Evolutionary conservation across 2,113 vertebrate genomes (phyloP).

Genomic region (Nibea coibor): DNA sequence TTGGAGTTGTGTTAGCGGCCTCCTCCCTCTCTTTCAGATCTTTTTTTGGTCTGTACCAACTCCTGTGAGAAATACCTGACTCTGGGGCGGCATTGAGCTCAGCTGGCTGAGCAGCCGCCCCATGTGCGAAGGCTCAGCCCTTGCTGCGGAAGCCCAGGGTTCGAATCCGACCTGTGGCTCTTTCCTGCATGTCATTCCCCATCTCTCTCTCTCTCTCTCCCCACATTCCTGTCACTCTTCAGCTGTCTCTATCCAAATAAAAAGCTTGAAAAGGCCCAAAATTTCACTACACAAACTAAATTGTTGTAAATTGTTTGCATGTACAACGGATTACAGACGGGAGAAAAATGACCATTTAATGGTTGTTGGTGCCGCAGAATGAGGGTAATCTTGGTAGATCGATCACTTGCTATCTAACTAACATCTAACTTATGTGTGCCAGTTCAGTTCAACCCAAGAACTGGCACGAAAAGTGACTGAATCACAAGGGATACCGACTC

Average conservation of each 20-base stretch:
- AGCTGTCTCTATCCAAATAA: no score
- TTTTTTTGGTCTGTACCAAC: background rate
- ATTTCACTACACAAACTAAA: background rate
- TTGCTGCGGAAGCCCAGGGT: no score
- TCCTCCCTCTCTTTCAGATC: background rate
- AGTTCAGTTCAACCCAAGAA: background rate
- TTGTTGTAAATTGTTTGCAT: background rate
- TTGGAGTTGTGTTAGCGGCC: background rate
- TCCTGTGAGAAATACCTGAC: background rate
- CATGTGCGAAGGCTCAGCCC: no score
- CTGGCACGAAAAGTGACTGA: background rate
- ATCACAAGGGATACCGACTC: slow-evolving; percentile 1
- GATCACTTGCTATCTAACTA: background rate
- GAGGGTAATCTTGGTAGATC: background rate
- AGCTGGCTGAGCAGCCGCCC: no score
- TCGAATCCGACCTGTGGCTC: no score
- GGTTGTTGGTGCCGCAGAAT: background rate
- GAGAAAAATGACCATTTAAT: background rate
- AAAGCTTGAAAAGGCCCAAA: no score
- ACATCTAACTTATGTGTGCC: background rate
- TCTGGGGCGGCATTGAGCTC: no score
- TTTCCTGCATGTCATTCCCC: no score
- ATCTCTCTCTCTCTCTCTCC: no score
- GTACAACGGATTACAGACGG: background rate
- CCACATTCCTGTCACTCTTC: no score